A percentile compares a stretch with the other conserved stretches of the same genome.
Evolutionary conservation across 2,797 vertebrate species (phyloP).

Genomic region (Pagetopsis macropterus): DNA sequence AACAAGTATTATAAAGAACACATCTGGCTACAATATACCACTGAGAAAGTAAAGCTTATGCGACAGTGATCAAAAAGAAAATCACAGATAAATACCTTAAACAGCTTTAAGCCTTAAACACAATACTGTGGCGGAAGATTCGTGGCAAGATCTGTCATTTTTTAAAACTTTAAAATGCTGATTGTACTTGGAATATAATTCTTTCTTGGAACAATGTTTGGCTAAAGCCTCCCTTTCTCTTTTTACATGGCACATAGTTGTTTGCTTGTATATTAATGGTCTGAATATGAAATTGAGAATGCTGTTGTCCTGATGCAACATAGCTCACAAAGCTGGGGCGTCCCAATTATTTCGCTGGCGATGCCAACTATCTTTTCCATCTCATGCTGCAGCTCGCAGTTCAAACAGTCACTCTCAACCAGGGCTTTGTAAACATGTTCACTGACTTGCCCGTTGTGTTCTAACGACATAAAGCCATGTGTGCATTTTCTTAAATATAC

Average conservation of each 20-base stretch:
- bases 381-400: background rate
- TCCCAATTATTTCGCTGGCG: background rate
- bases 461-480: background rate
- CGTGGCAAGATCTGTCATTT: background rate
- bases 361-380: background rate
- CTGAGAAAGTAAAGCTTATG: background rate
- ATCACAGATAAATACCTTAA: background rate
- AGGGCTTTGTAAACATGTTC: background rate
- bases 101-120: background rate
- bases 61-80: background rate
- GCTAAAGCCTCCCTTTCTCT: too few relatives aligned
- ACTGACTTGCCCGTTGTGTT: background rate
- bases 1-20: background rate
- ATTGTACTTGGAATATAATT: background rate
- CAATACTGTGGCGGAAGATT: too few relatives aligned
- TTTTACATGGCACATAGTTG: too few relatives aligned
- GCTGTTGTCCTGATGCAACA: background rate
- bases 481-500: constrained; percentile 1
- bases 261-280: too few relatives aligned
- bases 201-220: background rate
- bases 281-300: background rate
- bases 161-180: background rate
- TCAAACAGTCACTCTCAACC: background rate
- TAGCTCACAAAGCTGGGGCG: background rate
- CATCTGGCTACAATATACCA: background rate